These are phyloP conservation scores for Drosophila malerkotliana DNA, from an alignment of 1,140 invertebrate species.

Conservation along the genomic window DNA sequence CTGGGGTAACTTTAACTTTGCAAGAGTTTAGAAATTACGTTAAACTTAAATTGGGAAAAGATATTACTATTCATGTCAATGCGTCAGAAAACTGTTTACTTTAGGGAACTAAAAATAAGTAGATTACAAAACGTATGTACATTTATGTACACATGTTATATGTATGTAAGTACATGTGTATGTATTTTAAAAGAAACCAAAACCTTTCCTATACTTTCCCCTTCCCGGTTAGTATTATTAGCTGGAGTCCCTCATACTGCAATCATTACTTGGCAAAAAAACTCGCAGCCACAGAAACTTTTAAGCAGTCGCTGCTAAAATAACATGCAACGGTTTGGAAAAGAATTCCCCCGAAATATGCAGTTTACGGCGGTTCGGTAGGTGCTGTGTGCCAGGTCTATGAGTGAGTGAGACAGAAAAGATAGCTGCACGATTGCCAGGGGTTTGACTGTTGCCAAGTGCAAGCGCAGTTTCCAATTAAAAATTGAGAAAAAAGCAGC, in stretches of 20 bases:
- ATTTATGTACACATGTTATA: no score
- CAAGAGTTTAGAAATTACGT: no score
- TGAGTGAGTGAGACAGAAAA: slow-evolving; percentile 6
- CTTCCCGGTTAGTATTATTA: not conserved
- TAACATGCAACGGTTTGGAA: slow-evolving; percentile 57
- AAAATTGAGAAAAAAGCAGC: slow-evolving; percentile 9
- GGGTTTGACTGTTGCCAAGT: slow-evolving; percentile 63
- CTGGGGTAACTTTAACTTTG: no score
- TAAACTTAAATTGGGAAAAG: no score
- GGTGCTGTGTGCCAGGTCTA: slow-evolving; percentile 10
- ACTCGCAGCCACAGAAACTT: slow-evolving; percentile 26
- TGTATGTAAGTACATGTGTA: no score
- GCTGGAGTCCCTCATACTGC: not conserved
- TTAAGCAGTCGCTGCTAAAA: slow-evolving; percentile 69
- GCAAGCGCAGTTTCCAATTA: slow-evolving; percentile 53
- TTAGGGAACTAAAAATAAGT: no score
- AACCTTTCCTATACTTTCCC: no score
- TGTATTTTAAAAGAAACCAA: no score
- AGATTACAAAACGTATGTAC: no score
- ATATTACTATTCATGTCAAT: no score
- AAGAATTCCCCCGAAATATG: slow-evolving; percentile 61
- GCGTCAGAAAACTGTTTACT: no score
- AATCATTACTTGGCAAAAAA: not conserved
- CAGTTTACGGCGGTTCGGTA: slow-evolving; percentile 55
- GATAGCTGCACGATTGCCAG: not conserved